Percentiles rank a stretch among this genome's conserved stretches.
These are phyloP conservation scores for Teleogryllus oceanicus DNA, from an alignment of 2,888 invertebrate species.

Conservation along the genomic window DNA sequence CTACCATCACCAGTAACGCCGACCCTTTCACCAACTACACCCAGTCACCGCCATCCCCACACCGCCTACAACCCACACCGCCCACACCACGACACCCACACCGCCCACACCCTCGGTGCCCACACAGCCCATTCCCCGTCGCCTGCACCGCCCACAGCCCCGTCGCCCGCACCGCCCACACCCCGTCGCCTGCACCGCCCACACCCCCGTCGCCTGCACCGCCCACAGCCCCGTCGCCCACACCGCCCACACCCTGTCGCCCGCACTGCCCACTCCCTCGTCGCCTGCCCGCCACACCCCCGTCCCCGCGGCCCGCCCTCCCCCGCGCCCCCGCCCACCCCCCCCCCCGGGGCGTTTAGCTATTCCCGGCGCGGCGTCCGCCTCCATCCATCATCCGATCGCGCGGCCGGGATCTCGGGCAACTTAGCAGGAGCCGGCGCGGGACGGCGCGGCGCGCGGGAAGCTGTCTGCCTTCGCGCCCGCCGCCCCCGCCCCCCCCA, in stretches of 20 bases:
- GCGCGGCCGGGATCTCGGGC: not conserved
- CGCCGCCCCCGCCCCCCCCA: not conserved
- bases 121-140: not conserved
- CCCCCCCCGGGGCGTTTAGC: not conserved
- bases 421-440: conserved; percentile 3
- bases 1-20: not conserved
- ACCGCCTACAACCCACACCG: not conserved
- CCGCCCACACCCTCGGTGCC: not conserved
- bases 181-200: not conserved
- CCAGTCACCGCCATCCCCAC: not conserved
- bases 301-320: not conserved
- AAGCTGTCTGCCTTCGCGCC: not conserved
- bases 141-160: not conserved
- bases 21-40: not conserved
- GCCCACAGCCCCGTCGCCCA: not conserved
- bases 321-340: not conserved
- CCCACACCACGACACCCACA: not conserved
- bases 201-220: not conserved
- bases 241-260: not conserved
- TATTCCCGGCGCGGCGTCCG: not conserved
- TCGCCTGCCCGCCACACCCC: not conserved
- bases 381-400: conserved; percentile 9
- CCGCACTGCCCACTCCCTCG: not conserved
- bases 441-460: not conserved
- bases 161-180: not conserved